Conservation (phyloP, 2,888 invertebrate genomes). For the Parthenolecanium corni region DNA sequence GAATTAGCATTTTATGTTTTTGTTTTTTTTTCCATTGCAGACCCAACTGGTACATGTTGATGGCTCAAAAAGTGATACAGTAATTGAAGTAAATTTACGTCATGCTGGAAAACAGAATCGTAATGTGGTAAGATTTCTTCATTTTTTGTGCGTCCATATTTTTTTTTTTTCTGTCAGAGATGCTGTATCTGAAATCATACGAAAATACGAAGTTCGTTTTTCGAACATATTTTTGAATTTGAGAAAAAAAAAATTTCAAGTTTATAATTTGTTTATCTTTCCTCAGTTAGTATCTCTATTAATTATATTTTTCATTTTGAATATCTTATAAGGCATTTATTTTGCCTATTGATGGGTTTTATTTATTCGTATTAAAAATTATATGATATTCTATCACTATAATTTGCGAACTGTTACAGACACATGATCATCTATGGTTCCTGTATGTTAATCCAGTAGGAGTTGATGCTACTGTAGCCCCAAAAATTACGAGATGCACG, state of each 20-base stretch:
- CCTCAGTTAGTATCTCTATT: too few relatives aligned
- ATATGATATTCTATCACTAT: too few relatives aligned
- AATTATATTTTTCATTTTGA: too few relatives aligned
- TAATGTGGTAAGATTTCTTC: constrained; percentile 51
- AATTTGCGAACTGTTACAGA: too few relatives aligned
- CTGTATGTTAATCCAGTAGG: constrained; percentile 85
- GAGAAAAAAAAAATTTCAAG: too few relatives aligned
- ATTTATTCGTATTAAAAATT: too few relatives aligned
- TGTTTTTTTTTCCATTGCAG: constrained; percentile 39
- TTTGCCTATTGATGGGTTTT: too few relatives aligned
- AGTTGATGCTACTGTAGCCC: constrained; percentile 75
- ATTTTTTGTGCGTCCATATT: background rate
- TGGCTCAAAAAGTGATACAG: constrained; percentile 75
- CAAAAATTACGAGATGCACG: constrained; percentile 68
- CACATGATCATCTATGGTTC: constrained; percentile 75
- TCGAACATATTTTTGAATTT: too few relatives aligned
- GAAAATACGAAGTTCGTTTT: too few relatives aligned
- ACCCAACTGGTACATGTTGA: constrained; percentile 78
- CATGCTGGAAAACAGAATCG: constrained; percentile 75
- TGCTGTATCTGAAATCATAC: constrained; percentile 3
- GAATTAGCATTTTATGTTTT: background rate
- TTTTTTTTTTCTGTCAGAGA: background rate
- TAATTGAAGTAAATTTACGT: constrained; percentile 77
- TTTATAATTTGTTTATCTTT: too few relatives aligned
- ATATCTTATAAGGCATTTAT: too few relatives aligned